phyloP scores from a whole-genome alignment of 2,113 vertebrate species.

The Scatophagus argus region DNA sequence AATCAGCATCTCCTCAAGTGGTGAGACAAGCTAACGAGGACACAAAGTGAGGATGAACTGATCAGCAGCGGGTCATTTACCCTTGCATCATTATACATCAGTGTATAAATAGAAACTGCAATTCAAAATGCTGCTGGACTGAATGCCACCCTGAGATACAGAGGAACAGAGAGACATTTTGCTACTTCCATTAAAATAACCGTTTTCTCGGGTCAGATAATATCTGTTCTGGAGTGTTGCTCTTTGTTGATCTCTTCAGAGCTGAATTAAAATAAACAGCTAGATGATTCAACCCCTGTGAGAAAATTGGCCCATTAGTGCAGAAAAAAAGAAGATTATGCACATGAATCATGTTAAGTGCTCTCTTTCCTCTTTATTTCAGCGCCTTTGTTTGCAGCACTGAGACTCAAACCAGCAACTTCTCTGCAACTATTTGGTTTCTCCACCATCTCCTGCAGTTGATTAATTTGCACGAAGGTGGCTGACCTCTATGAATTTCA shows the following conservation, averaged over 20 bases:
- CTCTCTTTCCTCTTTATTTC: no score
- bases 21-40: conserved; percentile 43
- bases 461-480: background rate
- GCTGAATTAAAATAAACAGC: background rate
- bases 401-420: conserved; percentile 1
- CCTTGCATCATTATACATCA: conserved; percentile 53
- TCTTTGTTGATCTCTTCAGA: background rate
- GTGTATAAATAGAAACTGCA: conserved; percentile 12
- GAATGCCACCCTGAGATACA: background rate
- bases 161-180: background rate
- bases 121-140: conserved; percentile 18
- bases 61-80: conserved; percentile 46
- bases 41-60: conserved; percentile 20
- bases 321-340: background rate
- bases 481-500: conserved; percentile 17
- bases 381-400: background rate
- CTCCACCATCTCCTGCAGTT: background rate
- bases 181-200: background rate
- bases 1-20: conserved; percentile 29
- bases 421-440: background rate
- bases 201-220: background rate
- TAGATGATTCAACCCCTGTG: background rate
- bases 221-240: background rate
- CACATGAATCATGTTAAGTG: background rate
- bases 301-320: background rate